Evolutionary conservation across 2,113 vertebrate genomes (phyloP).

Genomic region (Tetrax tetrax): DNA sequence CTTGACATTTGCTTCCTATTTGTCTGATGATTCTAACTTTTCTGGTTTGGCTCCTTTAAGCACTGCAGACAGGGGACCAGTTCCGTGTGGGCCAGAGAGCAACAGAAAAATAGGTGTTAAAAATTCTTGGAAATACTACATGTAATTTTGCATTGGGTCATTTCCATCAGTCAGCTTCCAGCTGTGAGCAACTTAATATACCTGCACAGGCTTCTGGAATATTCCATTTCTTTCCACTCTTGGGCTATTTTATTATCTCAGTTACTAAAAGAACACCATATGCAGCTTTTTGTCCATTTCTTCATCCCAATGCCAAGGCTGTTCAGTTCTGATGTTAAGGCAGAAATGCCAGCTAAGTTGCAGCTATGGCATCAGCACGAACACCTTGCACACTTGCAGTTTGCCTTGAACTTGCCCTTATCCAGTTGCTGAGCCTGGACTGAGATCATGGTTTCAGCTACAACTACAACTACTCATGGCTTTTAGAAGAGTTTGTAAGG

Average conservation of each 20-base stretch:
- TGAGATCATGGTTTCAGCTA: background rate
- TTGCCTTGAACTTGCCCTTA: background rate
- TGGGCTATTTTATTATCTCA: background rate
- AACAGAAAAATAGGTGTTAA: background rate
- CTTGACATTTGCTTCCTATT: background rate
- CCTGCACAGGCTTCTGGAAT: background rate
- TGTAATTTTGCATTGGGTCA: background rate
- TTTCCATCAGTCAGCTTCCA: background rate
- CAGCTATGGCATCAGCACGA: background rate
- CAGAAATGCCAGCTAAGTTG: background rate
- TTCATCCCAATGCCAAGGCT: background rate
- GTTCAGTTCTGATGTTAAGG: background rate
- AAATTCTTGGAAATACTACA: background rate
- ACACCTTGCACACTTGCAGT: background rate
- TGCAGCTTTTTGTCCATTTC: background rate
- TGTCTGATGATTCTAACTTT: background rate
- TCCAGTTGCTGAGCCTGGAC: accelerated
- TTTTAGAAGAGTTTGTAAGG: background rate
- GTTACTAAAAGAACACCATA: background rate
- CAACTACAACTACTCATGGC: background rate
- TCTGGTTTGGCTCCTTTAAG: background rate
- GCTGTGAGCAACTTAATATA: background rate
- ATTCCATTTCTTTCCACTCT: background rate
- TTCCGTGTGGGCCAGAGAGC: background rate
- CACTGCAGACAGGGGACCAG: background rate